phyloP scores from a whole-genome alignment of 2,113 vertebrate genomes.

The Thamnophis sirtalis region DNA sequence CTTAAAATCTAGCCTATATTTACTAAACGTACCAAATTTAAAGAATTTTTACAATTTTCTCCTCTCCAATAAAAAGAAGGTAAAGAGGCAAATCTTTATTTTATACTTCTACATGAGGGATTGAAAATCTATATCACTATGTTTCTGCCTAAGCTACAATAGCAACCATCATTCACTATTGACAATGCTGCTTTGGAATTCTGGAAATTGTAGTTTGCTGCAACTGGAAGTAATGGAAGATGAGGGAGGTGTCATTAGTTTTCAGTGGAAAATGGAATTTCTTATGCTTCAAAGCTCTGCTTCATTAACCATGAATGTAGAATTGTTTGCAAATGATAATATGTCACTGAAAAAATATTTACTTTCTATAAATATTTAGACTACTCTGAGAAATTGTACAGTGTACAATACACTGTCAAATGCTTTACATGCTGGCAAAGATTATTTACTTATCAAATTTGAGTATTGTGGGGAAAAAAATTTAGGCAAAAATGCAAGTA shows the following conservation, averaged over 20 bases:
- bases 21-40: background rate
- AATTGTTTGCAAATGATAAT: background rate
- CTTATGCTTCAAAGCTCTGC: background rate
- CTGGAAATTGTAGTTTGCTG: background rate
- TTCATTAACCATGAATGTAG: background rate
- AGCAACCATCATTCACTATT: background rate
- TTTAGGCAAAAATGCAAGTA: background rate
- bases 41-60: background rate
- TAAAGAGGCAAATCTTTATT: background rate
- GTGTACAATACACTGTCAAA: background rate
- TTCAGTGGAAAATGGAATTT: background rate
- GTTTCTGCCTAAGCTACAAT: background rate
- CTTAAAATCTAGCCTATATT: background rate
- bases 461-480: background rate
- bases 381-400: background rate
- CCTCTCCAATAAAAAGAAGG: background rate
- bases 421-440: background rate
- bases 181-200: background rate
- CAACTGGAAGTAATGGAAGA: background rate
- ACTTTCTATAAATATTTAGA: background rate
- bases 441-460: background rate
- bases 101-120: background rate
- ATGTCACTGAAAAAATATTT: background rate
- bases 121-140: background rate
- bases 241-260: background rate